Evolutionary conservation across 2,797 vertebrate genomes (phyloP).

Genomic region (Chelon auratus): DNA sequence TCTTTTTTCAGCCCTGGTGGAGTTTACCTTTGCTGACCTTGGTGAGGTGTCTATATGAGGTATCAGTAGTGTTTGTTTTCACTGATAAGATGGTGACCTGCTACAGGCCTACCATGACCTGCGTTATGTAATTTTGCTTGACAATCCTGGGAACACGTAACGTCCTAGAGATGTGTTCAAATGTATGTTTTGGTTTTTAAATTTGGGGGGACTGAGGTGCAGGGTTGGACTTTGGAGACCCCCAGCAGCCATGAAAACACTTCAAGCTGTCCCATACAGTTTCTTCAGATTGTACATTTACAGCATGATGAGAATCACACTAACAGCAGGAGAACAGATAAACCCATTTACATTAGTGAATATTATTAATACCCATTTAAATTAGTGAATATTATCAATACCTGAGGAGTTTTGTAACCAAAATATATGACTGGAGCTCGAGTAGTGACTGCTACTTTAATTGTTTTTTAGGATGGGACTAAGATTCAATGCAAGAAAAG

Average conservation of each 20-base stretch:
- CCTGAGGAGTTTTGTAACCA: too few species aligned
- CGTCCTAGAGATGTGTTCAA: background rate
- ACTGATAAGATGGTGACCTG: slow-evolving; percentile 62
- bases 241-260: background rate
- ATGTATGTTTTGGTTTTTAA: background rate
- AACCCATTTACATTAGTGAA: too few species aligned
- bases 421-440: too few species aligned
- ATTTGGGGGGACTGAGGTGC: background rate
- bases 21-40: slow-evolving; percentile 52
- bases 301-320: background rate
- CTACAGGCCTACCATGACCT: background rate
- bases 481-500: too few species aligned
- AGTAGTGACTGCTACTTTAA: background rate
- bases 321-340: too few species aligned
- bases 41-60: slow-evolving; percentile 36
- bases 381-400: too few species aligned
- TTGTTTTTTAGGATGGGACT: too few species aligned
- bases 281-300: too few species aligned
- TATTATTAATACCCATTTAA: too few species aligned
- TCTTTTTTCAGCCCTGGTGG: too few species aligned
- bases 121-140: slow-evolving; percentile 30
- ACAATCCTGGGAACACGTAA: background rate
- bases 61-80: slow-evolving; percentile 57
- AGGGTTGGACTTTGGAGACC: background rate
- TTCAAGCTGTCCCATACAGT: background rate